phyloP scores from a whole-genome alignment of 1,140 invertebrate species.

The Drosophila burlai region DNA sequence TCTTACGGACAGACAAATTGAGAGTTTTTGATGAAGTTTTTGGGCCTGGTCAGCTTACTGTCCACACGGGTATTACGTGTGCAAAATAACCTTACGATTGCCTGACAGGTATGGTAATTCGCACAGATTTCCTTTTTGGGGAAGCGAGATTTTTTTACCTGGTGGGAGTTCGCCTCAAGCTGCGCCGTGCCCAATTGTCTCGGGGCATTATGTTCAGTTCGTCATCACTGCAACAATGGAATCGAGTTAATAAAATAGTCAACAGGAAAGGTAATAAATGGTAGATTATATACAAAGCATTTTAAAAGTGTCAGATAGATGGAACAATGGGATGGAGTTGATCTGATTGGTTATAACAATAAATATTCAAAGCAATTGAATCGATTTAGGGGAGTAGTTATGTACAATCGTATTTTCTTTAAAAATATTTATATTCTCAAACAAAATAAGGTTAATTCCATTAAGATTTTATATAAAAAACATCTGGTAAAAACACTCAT shows the following conservation, averaged over 20 bases:
- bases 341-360: background rate
- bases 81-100: slow-evolving; percentile 25
- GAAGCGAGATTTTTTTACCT: slow-evolving; percentile 86
- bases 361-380: too few relatives aligned
- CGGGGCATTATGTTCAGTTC: slow-evolving; percentile 87
- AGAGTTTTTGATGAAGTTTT: slow-evolving; percentile 34
- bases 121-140: slow-evolving; percentile 34
- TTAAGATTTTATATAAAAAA: too few relatives aligned
- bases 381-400: too few relatives aligned
- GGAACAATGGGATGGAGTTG: background rate
- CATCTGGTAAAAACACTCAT: too few relatives aligned
- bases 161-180: slow-evolving; percentile 90
- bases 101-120: slow-evolving; percentile 29
- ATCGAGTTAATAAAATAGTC: slow-evolving; percentile 54
- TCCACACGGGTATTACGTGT: slow-evolving; percentile 32
- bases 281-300: background rate
- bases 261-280: background rate
- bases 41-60: slow-evolving; percentile 30
- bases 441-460: too few relatives aligned
- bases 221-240: slow-evolving; percentile 71
- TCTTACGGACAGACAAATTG: slow-evolving; percentile 48
- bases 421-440: too few relatives aligned
- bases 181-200: slow-evolving; percentile 92
- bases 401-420: too few relatives aligned
- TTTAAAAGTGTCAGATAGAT: slow-evolving; percentile 3